Evolutionary conservation across 2,797 vertebrate genomes (phyloP), one percentile per base, ranked within the genome.

Genomic region (Vespertilio murinus): DNA sequence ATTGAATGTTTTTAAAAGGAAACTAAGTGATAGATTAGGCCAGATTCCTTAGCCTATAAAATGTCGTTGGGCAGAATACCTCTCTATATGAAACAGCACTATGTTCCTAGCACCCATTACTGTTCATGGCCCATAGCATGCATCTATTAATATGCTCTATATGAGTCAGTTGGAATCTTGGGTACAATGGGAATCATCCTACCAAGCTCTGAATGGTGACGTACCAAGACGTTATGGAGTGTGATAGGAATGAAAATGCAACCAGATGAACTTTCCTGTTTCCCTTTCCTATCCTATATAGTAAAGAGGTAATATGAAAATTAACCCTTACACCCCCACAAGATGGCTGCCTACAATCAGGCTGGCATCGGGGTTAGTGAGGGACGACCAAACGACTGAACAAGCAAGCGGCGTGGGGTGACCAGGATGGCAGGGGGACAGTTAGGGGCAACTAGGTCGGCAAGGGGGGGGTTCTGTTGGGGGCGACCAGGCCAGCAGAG

Each of bases 1-100:
- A 91, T 56, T 47, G 13, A 91, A 67, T 64, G 40, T 88, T 81
- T 33, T 88, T 64, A 49, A 79, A 91, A 74, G n/a, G 30, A 83
- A 95, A 59, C 28, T 54, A 89, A 38, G 23, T 75, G 74, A 73
- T 42, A 94, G 59, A 10, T 59, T 40, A 91, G n/a, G 38, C 81
- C n/a, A 73, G 65, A 71, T 74, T 79, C n/a, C 35, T 70, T 61
- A 30, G 54, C 28, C 23, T 79, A 13, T 9, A 35, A 54, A 13
- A 11, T 82, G 16, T 10, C 7, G n/a, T 56, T 8, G 40, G 49
- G 42, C 28, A 85, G 45, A 9, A 22, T 28, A 59, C 42, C 56
- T 67, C 1, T 71, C 52, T 81, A 22, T 54, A 40, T 59, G 61
- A 59, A 2, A 79, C 0, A 69, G 18, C n/a, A 54, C 1, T 67